Evolutionary conservation across 2,888 invertebrate species (phyloP).

Genomic region (Parnassius mnemosyne): DNA sequence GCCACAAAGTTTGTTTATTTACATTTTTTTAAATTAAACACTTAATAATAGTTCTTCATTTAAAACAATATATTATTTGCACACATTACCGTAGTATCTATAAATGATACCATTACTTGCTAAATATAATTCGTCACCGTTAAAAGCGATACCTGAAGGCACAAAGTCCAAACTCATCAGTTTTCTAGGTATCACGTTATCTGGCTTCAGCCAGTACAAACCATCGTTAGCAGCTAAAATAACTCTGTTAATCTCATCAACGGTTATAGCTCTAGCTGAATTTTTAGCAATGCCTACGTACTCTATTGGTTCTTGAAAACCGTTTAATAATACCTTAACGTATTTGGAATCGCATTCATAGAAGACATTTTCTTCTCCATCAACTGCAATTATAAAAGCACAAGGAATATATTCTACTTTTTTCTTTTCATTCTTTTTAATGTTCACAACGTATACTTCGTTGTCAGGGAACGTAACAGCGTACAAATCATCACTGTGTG

Average conservation of each 20-base stretch:
- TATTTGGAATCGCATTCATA: slow-evolving; percentile 74
- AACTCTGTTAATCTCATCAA: slow-evolving; percentile 48
- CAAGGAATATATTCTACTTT: slow-evolving; percentile 61
- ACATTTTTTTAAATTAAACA: neutral
- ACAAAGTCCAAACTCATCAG: slow-evolving; percentile 65
- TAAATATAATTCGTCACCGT: slow-evolving; percentile 51
- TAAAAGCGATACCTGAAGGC: slow-evolving; percentile 60
- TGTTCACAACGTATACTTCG: slow-evolving; percentile 56
- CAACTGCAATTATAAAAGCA: slow-evolving; percentile 67
- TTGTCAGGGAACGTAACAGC: slow-evolving; percentile 65
- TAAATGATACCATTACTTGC: slow-evolving; percentile 63
- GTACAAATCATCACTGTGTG: slow-evolving; percentile 53
- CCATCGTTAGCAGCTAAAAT: slow-evolving; percentile 68
- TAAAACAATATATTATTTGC: slow-evolving; percentile 29
- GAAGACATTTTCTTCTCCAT: slow-evolving; percentile 58
- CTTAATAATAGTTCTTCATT: neutral
- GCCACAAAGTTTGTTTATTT: no score
- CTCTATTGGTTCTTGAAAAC: slow-evolving; percentile 67
- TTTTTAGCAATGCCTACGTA: slow-evolving; percentile 67
- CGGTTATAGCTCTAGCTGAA: slow-evolving; percentile 58
- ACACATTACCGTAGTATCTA: slow-evolving; percentile 49
- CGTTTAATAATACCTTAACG: slow-evolving; percentile 64
- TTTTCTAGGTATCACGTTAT: slow-evolving; percentile 64
- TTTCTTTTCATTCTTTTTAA: slow-evolving; percentile 56
- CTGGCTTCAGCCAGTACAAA: slow-evolving; percentile 56